These are phyloP conservation scores for Philereme transversata DNA, from an alignment of 2,888 invertebrate genomes.

Conservation along the genomic window DNA sequence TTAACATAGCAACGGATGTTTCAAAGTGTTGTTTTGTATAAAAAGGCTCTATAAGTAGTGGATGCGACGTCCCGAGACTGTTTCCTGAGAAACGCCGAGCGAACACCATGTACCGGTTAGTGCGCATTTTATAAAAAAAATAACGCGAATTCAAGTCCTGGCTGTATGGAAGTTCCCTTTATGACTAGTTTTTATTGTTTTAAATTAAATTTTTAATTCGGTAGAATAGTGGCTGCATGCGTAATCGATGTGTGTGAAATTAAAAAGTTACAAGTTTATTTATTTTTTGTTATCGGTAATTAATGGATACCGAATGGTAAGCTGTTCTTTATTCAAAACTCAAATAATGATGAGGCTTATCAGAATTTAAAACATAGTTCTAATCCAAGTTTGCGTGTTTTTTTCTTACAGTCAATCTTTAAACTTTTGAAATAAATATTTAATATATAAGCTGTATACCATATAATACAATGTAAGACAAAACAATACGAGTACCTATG, in stretches of 20 bases:
- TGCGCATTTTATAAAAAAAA: constrained; percentile 48
- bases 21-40: constrained; percentile 56
- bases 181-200: constrained; percentile 25
- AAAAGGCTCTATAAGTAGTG: constrained; percentile 67
- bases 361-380: not conserved
- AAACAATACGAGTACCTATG: too few relatives aligned
- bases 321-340: not conserved
- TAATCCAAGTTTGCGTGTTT: too few relatives aligned
- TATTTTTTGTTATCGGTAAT: not conserved
- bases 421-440: too few relatives aligned
- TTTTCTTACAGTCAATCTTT: too few relatives aligned
- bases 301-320: not conserved
- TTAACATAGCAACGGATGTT: constrained; percentile 31
- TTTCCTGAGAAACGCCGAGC: constrained; percentile 52
- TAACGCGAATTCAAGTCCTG: constrained; percentile 31
- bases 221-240: not conserved
- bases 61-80: constrained; percentile 53
- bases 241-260: constrained; percentile 22
- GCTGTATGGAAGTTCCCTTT: constrained; percentile 22
- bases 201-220: constrained; percentile 17
- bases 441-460: too few relatives aligned
- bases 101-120: constrained; percentile 73
- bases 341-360: not conserved
- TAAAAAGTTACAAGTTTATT: constrained; percentile 9
- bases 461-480: too few relatives aligned